phyloP scores from a whole-genome alignment of 2,797 vertebrate species.

The Coreius guichenoti region DNA sequence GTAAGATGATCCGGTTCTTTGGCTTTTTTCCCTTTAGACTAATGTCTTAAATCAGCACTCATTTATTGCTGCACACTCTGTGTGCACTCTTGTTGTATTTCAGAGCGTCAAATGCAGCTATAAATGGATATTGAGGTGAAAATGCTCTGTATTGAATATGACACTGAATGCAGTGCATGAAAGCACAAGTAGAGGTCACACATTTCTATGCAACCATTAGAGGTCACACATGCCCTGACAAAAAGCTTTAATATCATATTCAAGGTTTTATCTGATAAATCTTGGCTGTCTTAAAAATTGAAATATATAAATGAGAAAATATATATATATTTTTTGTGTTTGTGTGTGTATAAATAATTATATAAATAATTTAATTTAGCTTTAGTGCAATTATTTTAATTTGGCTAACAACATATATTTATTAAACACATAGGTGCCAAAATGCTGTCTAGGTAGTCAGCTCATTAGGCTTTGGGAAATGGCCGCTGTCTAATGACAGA shows the following conservation, averaged over 20 bases:
- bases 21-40: neutral
- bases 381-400: neutral
- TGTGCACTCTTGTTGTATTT: neutral
- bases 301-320: neutral
- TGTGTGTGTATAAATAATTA: neutral
- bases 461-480: neutral
- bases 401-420: neutral
- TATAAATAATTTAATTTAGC: neutral
- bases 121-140: neutral
- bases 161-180: neutral
- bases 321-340: accelerated
- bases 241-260: neutral
- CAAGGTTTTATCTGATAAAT: neutral
- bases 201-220: conserved; percentile 17
- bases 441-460: neutral
- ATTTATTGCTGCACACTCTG: neutral
- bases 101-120: neutral
- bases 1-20: conserved; percentile 39
- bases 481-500: neutral
- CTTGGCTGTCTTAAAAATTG: neutral
- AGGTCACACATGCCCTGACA: conserved; percentile 15
- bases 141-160: neutral
- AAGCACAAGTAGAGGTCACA: conserved; percentile 8
- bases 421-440: neutral
- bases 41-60: neutral